These are phyloP conservation scores for Macropus fuliginosus DNA, from an alignment of 2,797 vertebrate species.

Conservation along the genomic window DNA sequence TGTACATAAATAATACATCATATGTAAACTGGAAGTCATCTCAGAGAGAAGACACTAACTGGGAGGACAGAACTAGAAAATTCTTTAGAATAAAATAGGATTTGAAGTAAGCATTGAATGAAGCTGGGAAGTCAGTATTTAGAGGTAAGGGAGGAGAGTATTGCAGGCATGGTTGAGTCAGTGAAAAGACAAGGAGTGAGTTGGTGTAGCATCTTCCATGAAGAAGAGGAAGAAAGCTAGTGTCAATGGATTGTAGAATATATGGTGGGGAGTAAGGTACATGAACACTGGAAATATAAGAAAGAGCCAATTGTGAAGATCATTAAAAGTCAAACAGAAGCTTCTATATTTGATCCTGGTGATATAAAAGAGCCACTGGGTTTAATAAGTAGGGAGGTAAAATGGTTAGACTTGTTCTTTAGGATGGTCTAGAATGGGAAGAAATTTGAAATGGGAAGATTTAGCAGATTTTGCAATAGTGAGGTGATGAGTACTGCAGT, in stretches of 20 bases:
- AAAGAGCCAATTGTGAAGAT: not conserved
- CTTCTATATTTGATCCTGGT: not conserved
- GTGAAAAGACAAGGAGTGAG: not conserved
- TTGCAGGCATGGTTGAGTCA: not conserved
- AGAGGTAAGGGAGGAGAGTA: not conserved
- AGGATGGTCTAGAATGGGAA: not conserved
- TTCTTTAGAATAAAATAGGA: not conserved
- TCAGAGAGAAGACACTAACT: not conserved
- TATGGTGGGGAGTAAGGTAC: not conserved
- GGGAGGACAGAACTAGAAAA: not conserved
- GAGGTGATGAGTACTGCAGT: not conserved
- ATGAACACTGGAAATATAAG: not conserved
- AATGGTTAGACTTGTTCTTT: not conserved
- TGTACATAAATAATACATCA: not conserved
- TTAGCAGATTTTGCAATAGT: not conserved
- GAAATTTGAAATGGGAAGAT: not conserved
- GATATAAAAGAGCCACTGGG: not conserved
- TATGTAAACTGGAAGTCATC: not conserved
- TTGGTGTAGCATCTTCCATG: not conserved
- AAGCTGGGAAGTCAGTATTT: not conserved
- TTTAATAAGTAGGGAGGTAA: not conserved
- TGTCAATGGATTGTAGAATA: not conserved
- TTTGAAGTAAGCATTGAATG: not conserved
- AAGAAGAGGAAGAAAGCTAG: not conserved
- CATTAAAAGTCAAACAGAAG: not conserved